Base-by-base conservation (phyloP, 2,113 vertebrate species). In the Cichladusa arquata region DNA sequence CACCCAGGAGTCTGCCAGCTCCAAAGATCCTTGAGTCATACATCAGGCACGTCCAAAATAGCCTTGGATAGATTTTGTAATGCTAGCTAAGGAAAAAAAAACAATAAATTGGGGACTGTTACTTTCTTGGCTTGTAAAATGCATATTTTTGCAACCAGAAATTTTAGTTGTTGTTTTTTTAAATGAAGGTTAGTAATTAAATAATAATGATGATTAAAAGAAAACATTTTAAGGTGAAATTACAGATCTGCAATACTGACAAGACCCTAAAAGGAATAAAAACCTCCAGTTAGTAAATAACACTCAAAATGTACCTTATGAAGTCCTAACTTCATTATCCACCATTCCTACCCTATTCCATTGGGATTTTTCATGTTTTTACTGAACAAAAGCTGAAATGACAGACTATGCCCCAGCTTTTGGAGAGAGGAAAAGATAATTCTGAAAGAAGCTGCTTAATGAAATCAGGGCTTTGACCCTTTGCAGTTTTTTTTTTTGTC, bases 1-100 rank as follows among this genome's bases (percentile, higher is more conserved):
- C 47, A 54, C 40, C 48, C 36, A 51, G 44, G 48, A 79, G 4
- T 6, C 60, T 95, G 87, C 73, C 92, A 95, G 2, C 48, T 72
- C 81, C 70, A 54, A n/a, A 51, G 56, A 74, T 51, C 62, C 83
- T 96, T 78, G 56, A 91, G n/a, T 96, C 78, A 91, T 69, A 5
- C n/a, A 47, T 18, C 58, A 91, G 50, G 19, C 50, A 95, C 44
- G 11, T 50, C 81, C 84, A 86, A 91, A 92, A 71, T 6, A 87
- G 36, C 1, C 2, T 44, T 15, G 7, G 23, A 58, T 62, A 36
- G 13, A 25, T 71, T 70, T 82, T 65, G 44, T 65, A 36, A 34
- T 6, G 20, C 3, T 51, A 12, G 34, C 42, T 4, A 14, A 62
- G 38, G 42, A 2, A 44, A 22, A 33, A 20, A n/a, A 44, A 60